Conservation (phyloP, 2,113 vertebrate genomes). For the Microtus ochrogaster region DNA sequence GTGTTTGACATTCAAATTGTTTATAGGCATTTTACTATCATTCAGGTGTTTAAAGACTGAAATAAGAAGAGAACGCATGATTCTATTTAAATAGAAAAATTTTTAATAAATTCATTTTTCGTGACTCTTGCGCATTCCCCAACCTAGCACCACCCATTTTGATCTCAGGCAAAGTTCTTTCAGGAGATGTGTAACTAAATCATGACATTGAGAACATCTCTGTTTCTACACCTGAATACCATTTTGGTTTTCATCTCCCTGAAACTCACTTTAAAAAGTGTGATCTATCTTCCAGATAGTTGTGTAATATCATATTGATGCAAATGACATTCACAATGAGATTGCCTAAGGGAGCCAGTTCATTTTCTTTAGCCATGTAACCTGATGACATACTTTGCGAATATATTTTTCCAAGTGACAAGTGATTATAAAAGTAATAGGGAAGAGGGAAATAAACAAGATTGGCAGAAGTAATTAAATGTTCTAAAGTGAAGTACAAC, state of each 20-base stretch:
- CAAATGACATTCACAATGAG: constrained; percentile 60
- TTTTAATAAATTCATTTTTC: neutral
- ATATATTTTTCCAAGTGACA: constrained; percentile 23
- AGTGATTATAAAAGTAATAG: neutral
- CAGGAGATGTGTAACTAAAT: neutral
- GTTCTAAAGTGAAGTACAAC: neutral
- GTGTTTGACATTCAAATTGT: neutral
- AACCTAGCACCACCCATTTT: neutral
- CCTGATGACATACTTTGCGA: neutral
- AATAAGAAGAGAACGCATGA: neutral
- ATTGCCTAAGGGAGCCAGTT: neutral
- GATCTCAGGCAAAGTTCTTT: neutral
- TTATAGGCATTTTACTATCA: neutral
- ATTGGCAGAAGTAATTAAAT: neutral
- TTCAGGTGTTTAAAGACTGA: neutral
- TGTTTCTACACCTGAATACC: neutral
- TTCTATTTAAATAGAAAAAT: neutral
- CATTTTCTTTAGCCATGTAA: neutral
- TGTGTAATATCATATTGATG: neutral
- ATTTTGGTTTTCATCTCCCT: neutral
- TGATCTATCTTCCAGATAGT: constrained; percentile 23
- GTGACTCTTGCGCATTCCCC: accelerated
- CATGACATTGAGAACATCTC: neutral
- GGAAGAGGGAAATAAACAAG: constrained; percentile 20
- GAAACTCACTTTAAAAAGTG: constrained; percentile 38